phyloP scores from a whole-genome alignment of 2,888 invertebrate genomes.

The Lycia hirtaria region DNA sequence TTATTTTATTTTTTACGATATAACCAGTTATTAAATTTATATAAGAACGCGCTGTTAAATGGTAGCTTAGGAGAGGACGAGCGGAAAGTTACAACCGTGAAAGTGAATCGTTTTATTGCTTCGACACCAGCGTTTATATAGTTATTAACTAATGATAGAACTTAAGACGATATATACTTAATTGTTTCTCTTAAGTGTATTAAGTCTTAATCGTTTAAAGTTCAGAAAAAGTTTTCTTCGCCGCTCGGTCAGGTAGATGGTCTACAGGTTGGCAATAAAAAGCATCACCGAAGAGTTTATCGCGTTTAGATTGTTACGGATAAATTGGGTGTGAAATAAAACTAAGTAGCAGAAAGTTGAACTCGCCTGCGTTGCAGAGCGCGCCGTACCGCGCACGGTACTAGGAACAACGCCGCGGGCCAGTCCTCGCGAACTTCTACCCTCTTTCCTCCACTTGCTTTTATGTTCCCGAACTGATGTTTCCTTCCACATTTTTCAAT shows the following conservation, averaged over 20 bases:
- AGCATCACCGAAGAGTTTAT: conserved; percentile 55
- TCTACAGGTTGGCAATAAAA: conserved; percentile 52
- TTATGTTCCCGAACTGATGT: conserved; percentile 57
- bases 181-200: neutral
- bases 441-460: conserved; percentile 50
- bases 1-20: conserved; percentile 65
- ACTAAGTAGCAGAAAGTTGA: conserved; percentile 69
- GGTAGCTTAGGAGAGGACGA: conserved; percentile 15
- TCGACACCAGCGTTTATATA: conserved; percentile 8
- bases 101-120: conserved; percentile 21
- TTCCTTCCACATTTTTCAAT: conserved; percentile 60
- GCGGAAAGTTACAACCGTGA: conserved; percentile 17
- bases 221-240: neutral
- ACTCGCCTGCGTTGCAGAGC: conserved; percentile 48
- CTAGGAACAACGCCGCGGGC: conserved; percentile 34
- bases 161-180: neutral
- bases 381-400: conserved; percentile 43
- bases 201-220: neutral
- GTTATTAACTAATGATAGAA: neutral
- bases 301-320: conserved; percentile 57
- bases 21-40: conserved; percentile 58
- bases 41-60: conserved; percentile 35
- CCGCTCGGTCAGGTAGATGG: conserved; percentile 13
- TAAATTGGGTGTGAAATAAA: conserved; percentile 76
- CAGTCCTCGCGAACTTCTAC: conserved; percentile 58